Percentiles rank a stretch among this genome's conserved stretches.
phyloP scores from a whole-genome alignment of 2,113 vertebrate genomes.

The Chamaea fasciata region DNA sequence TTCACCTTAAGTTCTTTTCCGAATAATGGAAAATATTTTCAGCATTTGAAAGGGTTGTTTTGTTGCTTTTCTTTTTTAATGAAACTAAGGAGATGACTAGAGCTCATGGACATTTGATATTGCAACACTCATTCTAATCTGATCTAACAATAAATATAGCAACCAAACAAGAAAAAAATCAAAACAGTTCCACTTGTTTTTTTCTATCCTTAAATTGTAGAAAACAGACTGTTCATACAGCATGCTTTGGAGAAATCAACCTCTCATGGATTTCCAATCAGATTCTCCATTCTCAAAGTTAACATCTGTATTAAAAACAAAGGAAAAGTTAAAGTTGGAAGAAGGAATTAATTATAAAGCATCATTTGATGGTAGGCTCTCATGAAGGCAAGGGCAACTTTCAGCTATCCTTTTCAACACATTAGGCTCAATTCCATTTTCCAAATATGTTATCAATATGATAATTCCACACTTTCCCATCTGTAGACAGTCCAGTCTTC shows the following conservation, averaged over 20 bases:
- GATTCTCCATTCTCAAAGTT: neutral
- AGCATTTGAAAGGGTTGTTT: neutral
- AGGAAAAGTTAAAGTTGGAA: neutral
- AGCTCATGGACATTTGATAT: neutral
- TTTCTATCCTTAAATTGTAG: neutral
- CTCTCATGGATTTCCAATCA: neutral
- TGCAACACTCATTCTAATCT: neutral
- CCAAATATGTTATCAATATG: constrained; percentile 82
- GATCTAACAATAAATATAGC: neutral
- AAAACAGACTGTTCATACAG: neutral
- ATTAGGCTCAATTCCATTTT: constrained; percentile 73
- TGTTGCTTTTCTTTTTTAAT: neutral
- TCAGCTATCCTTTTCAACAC: constrained; percentile 68
- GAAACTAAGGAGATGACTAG: neutral
- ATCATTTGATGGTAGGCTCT: neutral
- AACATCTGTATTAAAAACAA: neutral
- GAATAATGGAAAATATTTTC: neutral
- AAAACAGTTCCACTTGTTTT: neutral
- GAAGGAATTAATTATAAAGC: constrained; percentile 33
- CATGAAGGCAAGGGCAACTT: constrained; percentile 69
- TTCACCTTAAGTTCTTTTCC: neutral
- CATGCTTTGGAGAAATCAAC: neutral
- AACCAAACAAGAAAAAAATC: neutral
- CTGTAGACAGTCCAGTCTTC: constrained; percentile 64
- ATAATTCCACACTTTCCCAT: constrained; percentile 77